Conservation (phyloP, 2,797 vertebrate species). For the Phylloscopus collybita region DNA sequence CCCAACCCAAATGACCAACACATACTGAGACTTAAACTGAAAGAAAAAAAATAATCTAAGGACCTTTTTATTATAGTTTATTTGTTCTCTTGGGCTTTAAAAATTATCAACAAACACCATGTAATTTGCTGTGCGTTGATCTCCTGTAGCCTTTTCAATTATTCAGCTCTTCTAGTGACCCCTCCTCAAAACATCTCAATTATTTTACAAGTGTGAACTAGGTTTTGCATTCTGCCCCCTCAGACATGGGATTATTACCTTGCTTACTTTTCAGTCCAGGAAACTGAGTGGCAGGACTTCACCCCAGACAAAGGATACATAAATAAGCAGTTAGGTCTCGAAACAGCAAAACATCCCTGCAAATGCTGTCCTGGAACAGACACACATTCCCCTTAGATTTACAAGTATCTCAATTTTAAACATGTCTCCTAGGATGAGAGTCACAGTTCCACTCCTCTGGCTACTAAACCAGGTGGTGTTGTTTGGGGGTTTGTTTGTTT, state of each 20-base stretch:
- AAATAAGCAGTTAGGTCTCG: not conserved
- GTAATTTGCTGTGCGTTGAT: not conserved
- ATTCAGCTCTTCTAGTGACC: not conserved
- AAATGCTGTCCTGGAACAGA: not conserved
- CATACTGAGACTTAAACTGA: not conserved
- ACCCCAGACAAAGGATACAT: not conserved
- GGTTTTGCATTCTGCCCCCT: not conserved
- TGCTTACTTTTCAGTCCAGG: not conserved
- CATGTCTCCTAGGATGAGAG: not conserved
- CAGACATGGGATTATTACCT: not conserved
- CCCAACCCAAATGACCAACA: accelerated
- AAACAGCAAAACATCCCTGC: not conserved
- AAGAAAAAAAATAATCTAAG: not conserved
- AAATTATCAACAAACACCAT: not conserved
- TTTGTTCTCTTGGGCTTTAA: not conserved
- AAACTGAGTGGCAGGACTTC: not conserved
- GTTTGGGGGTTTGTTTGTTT: not conserved
- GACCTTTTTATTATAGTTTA: not conserved
- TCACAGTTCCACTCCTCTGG: not conserved
- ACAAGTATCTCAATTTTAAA: not conserved
- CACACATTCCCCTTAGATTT: not conserved
- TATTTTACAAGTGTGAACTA: not conserved
- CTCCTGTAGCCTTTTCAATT: not conserved
- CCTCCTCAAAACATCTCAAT: not conserved
- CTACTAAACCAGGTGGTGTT: not conserved